Conservation (phyloP, 1,140 invertebrate genomes). For the Cecropterus lyciades region DNA sequence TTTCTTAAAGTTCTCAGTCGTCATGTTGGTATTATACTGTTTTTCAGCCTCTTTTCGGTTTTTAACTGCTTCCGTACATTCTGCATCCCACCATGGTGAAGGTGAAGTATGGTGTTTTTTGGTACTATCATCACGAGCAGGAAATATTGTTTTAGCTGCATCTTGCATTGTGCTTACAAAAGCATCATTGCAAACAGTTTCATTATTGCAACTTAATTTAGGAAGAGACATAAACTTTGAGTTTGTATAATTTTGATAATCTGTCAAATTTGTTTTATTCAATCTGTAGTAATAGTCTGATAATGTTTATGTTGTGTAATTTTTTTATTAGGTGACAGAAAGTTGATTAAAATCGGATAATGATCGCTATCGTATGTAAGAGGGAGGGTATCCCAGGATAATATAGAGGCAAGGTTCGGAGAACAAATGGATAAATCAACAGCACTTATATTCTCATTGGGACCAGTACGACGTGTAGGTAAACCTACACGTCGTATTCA, state of each 20-base stretch:
- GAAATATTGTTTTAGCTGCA: conserved; percentile 2
- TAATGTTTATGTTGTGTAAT: no score
- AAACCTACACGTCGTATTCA: conserved; percentile 9
- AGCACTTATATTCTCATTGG: conserved; percentile 1
- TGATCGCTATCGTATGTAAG: conserved; percentile 7
- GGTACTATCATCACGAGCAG: background rate
- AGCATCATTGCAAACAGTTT: background rate
- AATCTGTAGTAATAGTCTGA: background rate
- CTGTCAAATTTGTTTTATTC: conserved; percentile 5
- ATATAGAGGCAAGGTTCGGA: background rate
- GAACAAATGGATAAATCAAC: conserved; percentile 10
- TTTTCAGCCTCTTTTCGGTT: conserved; percentile 35
- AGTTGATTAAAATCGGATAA: conserved; percentile 3
- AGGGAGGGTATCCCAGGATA: conserved; percentile 11
- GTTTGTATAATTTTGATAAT: background rate
- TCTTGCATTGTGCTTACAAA: conserved; percentile 3
- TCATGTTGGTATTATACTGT: conserved; percentile 6
- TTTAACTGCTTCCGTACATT: conserved; percentile 36
- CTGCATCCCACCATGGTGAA: conserved; percentile 40
- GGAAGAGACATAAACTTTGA: background rate
- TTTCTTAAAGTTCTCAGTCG: conserved; percentile 16
- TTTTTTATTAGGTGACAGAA: background rate
- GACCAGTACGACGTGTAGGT: conserved; percentile 8
- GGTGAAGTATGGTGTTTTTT: conserved; percentile 5
- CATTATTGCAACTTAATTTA: background rate